Percentiles rank a stretch among this genome's conserved stretches.
Conservation (phyloP, 2,113 vertebrate genomes). For the Corythoichthys intestinalis region DNA sequence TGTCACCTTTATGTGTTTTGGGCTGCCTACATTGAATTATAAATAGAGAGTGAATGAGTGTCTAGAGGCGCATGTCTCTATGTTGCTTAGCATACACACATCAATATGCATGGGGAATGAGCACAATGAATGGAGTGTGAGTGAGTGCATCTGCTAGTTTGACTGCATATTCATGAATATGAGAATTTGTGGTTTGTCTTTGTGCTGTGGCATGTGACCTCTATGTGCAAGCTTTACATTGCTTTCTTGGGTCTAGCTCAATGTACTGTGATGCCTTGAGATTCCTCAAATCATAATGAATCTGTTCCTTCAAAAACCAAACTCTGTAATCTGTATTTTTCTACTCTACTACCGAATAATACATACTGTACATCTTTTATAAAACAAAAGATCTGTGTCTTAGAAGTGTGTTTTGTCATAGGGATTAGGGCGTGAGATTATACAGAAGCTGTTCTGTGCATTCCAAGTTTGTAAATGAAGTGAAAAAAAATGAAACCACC, state of each 20-base stretch:
- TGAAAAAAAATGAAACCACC: too few species aligned
- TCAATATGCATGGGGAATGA: constrained; percentile 58
- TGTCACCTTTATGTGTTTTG: constrained; percentile 32
- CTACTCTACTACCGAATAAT: too few species aligned
- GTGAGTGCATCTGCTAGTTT: constrained; percentile 47
- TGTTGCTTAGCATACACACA: constrained; percentile 40
- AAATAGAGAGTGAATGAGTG: constrained; percentile 59
- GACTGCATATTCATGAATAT: constrained; percentile 52
- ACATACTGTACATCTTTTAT: too few species aligned
- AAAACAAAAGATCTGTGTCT: too few species aligned
- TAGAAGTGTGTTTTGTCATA: too few species aligned
- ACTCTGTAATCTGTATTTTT: too few species aligned
- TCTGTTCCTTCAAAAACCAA: too few species aligned
- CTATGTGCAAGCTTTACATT: constrained; percentile 28
- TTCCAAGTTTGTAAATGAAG: too few species aligned
- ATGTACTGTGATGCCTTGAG: constrained; percentile 53
- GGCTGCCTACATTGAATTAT: constrained; percentile 58
- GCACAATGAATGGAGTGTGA: constrained; percentile 59
- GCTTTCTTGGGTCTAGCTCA: constrained; percentile 23
- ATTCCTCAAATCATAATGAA: too few species aligned
- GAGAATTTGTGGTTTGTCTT: constrained; percentile 29
- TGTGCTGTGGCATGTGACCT: constrained; percentile 14
- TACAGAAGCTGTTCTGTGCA: too few species aligned
- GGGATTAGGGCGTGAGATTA: too few species aligned
- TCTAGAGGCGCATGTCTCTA: constrained; percentile 59